A percentile compares a stretch with the other conserved stretches of the same genome.
These are phyloP conservation scores for Dysmachus trigonus DNA, from an alignment of 2,888 invertebrate species.

Conservation along the genomic window DNA sequence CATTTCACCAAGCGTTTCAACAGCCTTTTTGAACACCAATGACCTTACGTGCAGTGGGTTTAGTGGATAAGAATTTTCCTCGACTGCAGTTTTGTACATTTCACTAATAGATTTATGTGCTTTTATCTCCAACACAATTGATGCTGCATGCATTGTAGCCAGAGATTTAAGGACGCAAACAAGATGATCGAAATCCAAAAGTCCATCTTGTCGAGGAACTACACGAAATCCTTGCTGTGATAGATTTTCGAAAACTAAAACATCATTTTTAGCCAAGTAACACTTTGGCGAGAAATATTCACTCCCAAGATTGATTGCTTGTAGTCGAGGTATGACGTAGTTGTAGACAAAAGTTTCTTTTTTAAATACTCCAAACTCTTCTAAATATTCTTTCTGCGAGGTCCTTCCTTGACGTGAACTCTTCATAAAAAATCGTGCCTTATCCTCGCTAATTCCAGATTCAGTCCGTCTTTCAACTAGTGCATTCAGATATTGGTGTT, in stretches of 20 bases:
- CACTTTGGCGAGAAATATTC: constrained; percentile 62
- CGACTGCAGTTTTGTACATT: constrained; percentile 56
- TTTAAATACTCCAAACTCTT: constrained; percentile 65
- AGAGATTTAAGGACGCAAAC: constrained; percentile 61
- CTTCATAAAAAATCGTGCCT: constrained; percentile 69
- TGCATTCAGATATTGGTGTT: constrained; percentile 58
- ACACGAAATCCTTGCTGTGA: constrained; percentile 57
- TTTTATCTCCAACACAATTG: constrained; percentile 62
- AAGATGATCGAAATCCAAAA: constrained; percentile 62
- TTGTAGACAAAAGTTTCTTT: constrained; percentile 66
- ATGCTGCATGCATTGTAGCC: constrained; percentile 64
- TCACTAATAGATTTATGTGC: constrained; percentile 53
- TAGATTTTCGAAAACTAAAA: constrained; percentile 65
- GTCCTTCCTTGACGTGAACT: constrained; percentile 67
- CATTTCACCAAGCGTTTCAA: constrained; percentile 58
- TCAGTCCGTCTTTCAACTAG: constrained; percentile 53
- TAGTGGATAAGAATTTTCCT: constrained; percentile 62
- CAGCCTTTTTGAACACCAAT: constrained; percentile 56
- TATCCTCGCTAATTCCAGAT: constrained; percentile 32
- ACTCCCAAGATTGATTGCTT: constrained; percentile 53
- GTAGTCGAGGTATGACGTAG: constrained; percentile 62
- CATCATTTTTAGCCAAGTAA: constrained; percentile 61
- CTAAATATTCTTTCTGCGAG: constrained; percentile 66
- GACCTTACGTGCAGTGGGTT: constrained; percentile 54
- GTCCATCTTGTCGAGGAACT: constrained; percentile 56